Conservation (phyloP, 2,797 vertebrate genomes). For the Chaunax sp. region DNA sequence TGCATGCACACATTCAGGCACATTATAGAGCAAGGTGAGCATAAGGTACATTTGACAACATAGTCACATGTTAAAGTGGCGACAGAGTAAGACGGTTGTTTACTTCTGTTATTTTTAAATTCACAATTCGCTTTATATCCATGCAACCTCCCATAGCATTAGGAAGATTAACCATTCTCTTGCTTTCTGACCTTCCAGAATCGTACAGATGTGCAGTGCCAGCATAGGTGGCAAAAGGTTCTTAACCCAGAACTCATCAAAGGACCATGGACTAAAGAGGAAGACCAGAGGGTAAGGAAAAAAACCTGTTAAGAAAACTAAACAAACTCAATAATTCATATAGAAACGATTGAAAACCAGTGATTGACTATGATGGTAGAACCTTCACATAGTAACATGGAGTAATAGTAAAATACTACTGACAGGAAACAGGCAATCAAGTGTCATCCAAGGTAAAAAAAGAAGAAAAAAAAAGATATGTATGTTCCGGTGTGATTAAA, state of each 20-base stretch:
- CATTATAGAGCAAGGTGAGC: background rate
- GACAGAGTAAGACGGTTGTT: background rate
- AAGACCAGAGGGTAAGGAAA: constrained; percentile 95
- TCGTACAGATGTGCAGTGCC: constrained; percentile 98
- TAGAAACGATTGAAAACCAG: background rate
- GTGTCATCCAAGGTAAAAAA: constrained; percentile 30
- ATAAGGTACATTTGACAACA: background rate
- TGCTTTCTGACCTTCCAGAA: constrained; percentile 82
- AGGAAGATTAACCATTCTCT: constrained; percentile 5
- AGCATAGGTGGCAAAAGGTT: constrained; percentile 99
- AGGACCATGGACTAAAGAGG: constrained; percentile 99
- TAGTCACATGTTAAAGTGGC: background rate
- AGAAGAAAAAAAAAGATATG: background rate
- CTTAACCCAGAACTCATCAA: constrained; percentile 99
- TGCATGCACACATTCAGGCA: background rate
- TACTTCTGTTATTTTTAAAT: background rate
- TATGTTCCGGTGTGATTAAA: constrained; percentile 62
- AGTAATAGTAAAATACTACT: constrained; percentile 23
- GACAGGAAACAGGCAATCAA: constrained; percentile 29
- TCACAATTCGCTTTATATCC: background rate
- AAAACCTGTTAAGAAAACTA: too few relatives aligned
- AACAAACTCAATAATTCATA: background rate
- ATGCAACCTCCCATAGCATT: background rate
- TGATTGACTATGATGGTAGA: background rate
- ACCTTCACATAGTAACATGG: background rate